Evolutionary conservation across 2,113 vertebrate genomes (phyloP).

Genomic region (Zootoca vivipara): DNA sequence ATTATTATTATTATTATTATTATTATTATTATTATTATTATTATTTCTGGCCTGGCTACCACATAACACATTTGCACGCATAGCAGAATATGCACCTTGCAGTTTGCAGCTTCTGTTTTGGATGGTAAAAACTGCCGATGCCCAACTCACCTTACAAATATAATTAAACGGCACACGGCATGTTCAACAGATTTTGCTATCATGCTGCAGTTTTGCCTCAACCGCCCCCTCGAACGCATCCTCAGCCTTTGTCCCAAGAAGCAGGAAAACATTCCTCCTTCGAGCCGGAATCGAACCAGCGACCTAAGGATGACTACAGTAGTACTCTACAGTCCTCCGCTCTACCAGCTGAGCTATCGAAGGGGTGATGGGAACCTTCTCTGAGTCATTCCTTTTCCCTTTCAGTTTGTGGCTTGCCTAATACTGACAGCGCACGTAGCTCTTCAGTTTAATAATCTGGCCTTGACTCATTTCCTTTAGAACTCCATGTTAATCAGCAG

Average conservation of each 20-base stretch:
- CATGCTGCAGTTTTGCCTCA: neutral
- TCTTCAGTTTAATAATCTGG: neutral
- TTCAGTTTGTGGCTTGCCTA: neutral
- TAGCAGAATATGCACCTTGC: neutral
- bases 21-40: too few relatives aligned
- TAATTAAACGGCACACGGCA: neutral
- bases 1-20: too few relatives aligned
- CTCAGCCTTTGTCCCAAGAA: neutral
- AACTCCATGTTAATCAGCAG: neutral
- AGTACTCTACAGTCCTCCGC: constrained; percentile 77
- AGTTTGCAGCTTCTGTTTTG: neutral
- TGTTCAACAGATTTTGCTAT: neutral
- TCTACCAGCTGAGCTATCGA: constrained; percentile 88
- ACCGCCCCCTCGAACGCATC: neutral
- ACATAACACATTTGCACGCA: neutral
- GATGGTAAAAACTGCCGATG: neutral
- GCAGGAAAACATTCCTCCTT: constrained; percentile 56
- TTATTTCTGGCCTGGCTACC: neutral
- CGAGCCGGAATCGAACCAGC: constrained; percentile 89
- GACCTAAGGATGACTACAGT: constrained; percentile 79
- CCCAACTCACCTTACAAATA: neutral
- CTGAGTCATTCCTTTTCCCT: neutral
- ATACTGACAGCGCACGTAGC: neutral
- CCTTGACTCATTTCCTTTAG: neutral
- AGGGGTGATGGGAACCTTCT: constrained; percentile 27